A percentile compares a stretch with the other conserved stretches of the same genome.
These are phyloP conservation scores for Clarias laeviceps DNA, from an alignment of 2,797 vertebrate species.

Conservation along the genomic window DNA sequence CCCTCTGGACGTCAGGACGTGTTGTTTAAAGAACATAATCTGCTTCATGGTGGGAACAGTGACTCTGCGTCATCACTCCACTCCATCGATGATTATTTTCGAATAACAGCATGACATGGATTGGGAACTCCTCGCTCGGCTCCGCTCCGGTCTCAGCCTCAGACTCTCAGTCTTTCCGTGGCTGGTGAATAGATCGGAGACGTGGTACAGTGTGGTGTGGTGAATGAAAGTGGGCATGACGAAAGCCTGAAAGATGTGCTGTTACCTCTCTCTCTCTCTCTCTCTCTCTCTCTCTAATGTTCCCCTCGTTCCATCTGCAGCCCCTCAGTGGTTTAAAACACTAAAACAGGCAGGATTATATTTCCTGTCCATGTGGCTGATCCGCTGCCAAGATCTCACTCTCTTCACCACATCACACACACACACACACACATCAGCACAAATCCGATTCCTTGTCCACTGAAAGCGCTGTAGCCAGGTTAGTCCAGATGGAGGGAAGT, in stretches of 20 bases:
- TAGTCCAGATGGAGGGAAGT: constrained; percentile 14
- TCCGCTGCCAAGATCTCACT: constrained; percentile 67
- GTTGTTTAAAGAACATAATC: not conserved
- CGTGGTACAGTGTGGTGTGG: constrained; percentile 50
- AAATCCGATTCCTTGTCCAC: not conserved
- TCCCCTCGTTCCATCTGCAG: constrained; percentile 54
- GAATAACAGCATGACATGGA: not conserved
- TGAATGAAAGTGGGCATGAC: constrained; percentile 76
- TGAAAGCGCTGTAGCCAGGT: not conserved
- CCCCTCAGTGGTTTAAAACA: constrained; percentile 43
- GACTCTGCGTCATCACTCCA: not conserved
- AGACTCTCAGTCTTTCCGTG: constrained; percentile 26
- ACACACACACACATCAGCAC: constrained; percentile 2
- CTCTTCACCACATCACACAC: constrained; percentile 42
- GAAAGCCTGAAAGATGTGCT: constrained; percentile 68
- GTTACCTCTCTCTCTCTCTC: constrained; percentile 51
- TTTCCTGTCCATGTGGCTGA: constrained; percentile 69
- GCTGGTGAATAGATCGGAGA: constrained; percentile 69
- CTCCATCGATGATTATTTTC: not conserved
- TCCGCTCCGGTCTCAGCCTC: not conserved
- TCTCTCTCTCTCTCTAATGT: constrained; percentile 44
- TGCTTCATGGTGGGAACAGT: not conserved
- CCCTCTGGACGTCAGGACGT: not conserved
- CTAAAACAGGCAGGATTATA: constrained; percentile 64
- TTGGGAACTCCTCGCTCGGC: not conserved